Base-by-base conservation (phyloP, 2,113 vertebrate genomes). In the Todiramphus chloris region DNA sequence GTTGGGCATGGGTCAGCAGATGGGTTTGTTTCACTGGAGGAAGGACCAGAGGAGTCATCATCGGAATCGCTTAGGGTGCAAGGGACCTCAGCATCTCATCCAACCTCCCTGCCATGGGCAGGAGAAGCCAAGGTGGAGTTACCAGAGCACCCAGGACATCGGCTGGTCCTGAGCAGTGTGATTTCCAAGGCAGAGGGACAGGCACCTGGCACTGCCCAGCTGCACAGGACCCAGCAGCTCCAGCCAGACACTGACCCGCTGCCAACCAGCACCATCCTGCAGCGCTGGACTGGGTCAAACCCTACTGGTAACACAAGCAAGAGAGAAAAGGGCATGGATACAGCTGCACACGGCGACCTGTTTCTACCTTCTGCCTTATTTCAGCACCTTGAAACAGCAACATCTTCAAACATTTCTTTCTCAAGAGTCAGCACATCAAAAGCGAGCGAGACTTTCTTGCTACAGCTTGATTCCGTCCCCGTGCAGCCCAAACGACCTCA, bases 201-300 rank as follows among this genome's bases (percentile, higher is more conserved):
- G 33, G n/a, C 39, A 37, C 17, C 21, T 12, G 24, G 24, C 8
- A 12, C 18, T 19, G 55, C 73, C 39, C 16, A 15, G 37, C 23
- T 39, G 16, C 16, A 2, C 23, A 2, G 25, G 51, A 18, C 16
- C 48, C 62, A 25, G 23, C 17, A 33, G 41, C 62, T 39, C 31
- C 1, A 1, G 18, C 31, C 39, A 51, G 35, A 24, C 35, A 31
- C 53, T 2, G 1, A 59, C 24, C 25, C 3, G 0, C 46, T 19
- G 44, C 37, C 2, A 10, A 37, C 19, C 41, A 69, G 90, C 8
- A 0, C 41, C 8, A 1, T 11, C 28, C 69, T 13, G 68, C 69
- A 18, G 11, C 15, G 7, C n/a, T 25, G 51, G 60, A 6, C 27
- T 4, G 16, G 2, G 13, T 21, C 81, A 76, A 53, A 72, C 33